Evolutionary conservation across 30 jellyfish, hydroid and myxozoan species (phyloP).

Genomic region (Sanderia malayensis): DNA sequence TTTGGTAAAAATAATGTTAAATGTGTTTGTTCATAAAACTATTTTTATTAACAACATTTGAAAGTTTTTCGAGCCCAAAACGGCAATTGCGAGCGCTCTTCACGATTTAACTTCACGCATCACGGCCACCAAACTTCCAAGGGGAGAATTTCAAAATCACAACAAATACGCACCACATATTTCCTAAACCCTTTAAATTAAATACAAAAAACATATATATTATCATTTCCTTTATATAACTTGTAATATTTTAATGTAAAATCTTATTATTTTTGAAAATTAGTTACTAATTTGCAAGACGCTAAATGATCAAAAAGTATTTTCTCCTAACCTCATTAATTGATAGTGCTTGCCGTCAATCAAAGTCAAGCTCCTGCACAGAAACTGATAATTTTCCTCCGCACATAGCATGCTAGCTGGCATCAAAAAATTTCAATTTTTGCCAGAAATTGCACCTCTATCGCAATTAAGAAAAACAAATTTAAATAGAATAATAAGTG

Average conservation of each 20-base stretch:
- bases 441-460: too few relatives aligned
- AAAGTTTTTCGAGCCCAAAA: neutral
- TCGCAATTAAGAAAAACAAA: too few relatives aligned
- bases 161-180: neutral
- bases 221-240: too few relatives aligned
- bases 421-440: too few relatives aligned
- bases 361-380: slow-evolving; percentile 57
- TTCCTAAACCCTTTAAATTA: too few relatives aligned
- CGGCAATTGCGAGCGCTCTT: neutral
- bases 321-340: slow-evolving; percentile 27
- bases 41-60: too few relatives aligned
- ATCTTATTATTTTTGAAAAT: neutral
- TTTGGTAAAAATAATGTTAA: neutral
- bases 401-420: too few relatives aligned
- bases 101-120: slow-evolving; percentile 45
- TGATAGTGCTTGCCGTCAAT: slow-evolving; percentile 43
- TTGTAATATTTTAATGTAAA: neutral
- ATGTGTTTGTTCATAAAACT: neutral
- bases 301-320: slow-evolving; percentile 10
- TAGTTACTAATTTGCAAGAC: neutral
- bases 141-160: slow-evolving; percentile 17
- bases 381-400: slow-evolving; percentile 24
- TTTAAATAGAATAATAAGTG: too few relatives aligned
- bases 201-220: too few relatives aligned
- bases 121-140: slow-evolving; percentile 52